These are phyloP conservation scores for Strigamia maritima DNA, from an alignment of 2,888 invertebrate genomes.

Conservation along the genomic window DNA sequence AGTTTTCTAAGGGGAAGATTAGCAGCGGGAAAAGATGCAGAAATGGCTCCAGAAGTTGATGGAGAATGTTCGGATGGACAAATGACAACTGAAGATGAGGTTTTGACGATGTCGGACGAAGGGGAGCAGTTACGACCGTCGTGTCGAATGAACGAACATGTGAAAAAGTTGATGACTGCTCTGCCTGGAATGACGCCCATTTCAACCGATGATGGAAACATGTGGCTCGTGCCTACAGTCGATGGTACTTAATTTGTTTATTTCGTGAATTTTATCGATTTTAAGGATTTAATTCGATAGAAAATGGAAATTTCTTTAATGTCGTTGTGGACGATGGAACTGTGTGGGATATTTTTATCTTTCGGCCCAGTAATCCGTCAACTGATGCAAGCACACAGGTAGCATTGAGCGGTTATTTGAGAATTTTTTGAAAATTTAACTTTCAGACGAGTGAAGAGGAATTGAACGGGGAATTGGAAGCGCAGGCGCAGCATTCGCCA, in stretches of 20 bases:
- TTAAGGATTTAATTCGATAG: background rate
- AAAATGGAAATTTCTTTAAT: constrained; percentile 33
- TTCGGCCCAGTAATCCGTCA: constrained; percentile 10
- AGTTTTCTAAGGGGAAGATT: background rate
- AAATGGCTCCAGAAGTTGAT: background rate
- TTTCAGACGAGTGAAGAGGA: background rate
- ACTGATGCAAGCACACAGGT: constrained; percentile 16
- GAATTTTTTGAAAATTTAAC: background rate
- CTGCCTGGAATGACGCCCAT: background rate
- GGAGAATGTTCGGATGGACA: background rate
- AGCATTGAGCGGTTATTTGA: background rate
- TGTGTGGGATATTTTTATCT: constrained; percentile 34
- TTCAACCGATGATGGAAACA: background rate
- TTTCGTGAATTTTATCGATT: background rate
- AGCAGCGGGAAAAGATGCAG: background rate
- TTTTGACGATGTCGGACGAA: background rate
- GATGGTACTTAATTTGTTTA: constrained; percentile 6
- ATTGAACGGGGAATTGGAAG: background rate
- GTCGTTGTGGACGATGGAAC: constrained; percentile 28
- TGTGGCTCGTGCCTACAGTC: constrained; percentile 29
- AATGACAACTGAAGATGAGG: background rate
- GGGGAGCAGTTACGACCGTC: background rate
- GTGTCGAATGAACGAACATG: background rate
- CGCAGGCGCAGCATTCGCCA: background rate
- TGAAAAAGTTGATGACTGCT: constrained; percentile 1